A percentile compares a stretch with the other conserved stretches of the same genome.
Conservation (phyloP, 2,113 vertebrate genomes). For the Thunnus maccoyii region DNA sequence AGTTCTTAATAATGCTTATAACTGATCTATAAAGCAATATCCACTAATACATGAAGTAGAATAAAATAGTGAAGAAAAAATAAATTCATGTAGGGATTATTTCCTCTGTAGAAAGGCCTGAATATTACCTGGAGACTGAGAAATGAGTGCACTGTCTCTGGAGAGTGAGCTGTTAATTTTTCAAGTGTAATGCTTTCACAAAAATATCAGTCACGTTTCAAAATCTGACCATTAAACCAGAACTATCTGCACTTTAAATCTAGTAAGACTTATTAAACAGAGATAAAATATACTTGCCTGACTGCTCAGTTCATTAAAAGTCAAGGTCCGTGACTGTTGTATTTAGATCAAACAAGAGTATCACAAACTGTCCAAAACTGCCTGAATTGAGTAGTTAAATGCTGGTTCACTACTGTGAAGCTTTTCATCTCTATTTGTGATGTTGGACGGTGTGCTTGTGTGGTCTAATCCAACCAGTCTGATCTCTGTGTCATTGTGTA, state of each 20-base stretch:
- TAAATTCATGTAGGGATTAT: too few relatives aligned
- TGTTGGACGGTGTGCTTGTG: neutral
- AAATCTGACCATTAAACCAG: neutral
- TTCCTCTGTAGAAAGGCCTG: too few relatives aligned
- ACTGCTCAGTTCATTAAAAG: neutral
- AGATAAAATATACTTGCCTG: neutral
- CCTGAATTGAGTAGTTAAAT: neutral
- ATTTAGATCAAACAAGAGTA: neutral
- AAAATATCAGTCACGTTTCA: neutral
- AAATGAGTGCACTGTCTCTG: too few relatives aligned
- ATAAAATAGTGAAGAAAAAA: too few relatives aligned
- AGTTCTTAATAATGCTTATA: too few relatives aligned
- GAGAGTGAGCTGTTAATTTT: neutral
- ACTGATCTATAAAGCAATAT: too few relatives aligned
- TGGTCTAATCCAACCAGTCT: neutral
- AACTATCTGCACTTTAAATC: neutral
- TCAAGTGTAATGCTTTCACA: neutral
- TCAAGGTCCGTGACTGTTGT: too few relatives aligned
- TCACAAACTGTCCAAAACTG: neutral
- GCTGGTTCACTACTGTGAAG: neutral
- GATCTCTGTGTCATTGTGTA: constrained; percentile 20
- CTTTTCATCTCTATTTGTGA: neutral
- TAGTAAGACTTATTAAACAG: neutral
- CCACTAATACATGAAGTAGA: too few relatives aligned
- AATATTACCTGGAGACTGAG: too few relatives aligned